These are phyloP conservation scores for Acronicta leporina DNA, from an alignment of 2,888 invertebrate species.

Conservation along the genomic window DNA sequence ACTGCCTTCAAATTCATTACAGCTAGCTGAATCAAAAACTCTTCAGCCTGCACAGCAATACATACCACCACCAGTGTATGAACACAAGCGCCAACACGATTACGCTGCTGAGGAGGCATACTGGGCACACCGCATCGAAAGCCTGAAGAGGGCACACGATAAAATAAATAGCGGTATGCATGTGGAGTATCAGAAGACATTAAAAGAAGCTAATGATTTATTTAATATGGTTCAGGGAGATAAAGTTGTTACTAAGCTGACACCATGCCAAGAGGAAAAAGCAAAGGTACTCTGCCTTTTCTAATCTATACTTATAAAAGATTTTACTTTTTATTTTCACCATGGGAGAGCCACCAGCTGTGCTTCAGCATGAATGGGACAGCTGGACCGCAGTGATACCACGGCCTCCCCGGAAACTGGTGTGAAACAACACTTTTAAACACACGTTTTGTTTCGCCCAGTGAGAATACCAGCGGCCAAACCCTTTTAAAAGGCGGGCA, in stretches of 20 bases:
- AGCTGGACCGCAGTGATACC: no score
- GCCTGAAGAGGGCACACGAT: slow-evolving; percentile 80
- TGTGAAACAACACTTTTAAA: no score
- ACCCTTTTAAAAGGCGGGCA: no score
- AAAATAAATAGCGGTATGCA: slow-evolving; percentile 82
- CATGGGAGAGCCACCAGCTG: no score
- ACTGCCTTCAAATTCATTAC: slow-evolving; percentile 47
- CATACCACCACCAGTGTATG: slow-evolving; percentile 71
- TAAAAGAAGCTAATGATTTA: slow-evolving; percentile 82
- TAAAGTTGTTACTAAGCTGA: slow-evolving; percentile 75
- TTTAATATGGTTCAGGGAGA: slow-evolving; percentile 76
- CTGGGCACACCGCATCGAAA: slow-evolving; percentile 82
- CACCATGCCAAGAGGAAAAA: slow-evolving; percentile 85
- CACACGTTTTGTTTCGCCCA: no score
- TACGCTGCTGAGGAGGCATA: slow-evolving; percentile 82
- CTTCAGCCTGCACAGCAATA: slow-evolving; percentile 66
- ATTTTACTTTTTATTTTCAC: no score
- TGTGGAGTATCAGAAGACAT: slow-evolving; percentile 80
- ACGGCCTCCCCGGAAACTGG: no score
- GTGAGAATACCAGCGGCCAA: no score
- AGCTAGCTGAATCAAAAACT: slow-evolving; percentile 72
- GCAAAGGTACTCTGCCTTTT: slow-evolving; percentile 73
- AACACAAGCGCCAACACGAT: slow-evolving; percentile 71
- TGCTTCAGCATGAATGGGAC: no score
- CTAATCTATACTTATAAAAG: no score